phyloP scores from a whole-genome alignment of 2,797 vertebrate genomes.

The Galago senegalensis region DNA sequence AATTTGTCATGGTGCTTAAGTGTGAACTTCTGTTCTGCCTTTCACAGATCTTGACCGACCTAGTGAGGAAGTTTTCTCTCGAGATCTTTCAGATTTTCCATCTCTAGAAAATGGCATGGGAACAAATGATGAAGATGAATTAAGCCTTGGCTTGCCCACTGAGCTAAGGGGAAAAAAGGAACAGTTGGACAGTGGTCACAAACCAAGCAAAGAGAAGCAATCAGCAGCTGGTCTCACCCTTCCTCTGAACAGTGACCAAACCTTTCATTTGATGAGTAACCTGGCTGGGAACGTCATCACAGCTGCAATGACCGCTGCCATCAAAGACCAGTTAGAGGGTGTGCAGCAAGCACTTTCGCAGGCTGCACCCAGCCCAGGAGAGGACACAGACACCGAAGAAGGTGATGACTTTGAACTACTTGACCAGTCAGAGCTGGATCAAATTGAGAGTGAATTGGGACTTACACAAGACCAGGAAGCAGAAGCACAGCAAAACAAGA shows the following conservation, averaged over 20 bases:
- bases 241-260: conserved; percentile 88
- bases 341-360: conserved; percentile 80
- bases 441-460: conserved; percentile 95
- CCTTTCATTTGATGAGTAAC: conserved; percentile 92
- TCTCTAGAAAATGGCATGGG: conserved; percentile 95
- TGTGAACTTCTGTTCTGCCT: conserved; percentile 58
- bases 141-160: conserved; percentile 92
- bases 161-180: conserved; percentile 85
- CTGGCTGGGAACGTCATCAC: conserved; percentile 94
- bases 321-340: conserved; percentile 94
- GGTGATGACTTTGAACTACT: conserved; percentile 98
- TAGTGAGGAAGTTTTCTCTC: conserved; percentile 93
- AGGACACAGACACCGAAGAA: conserved; percentile 96
- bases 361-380: conserved; percentile 88
- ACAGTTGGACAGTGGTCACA: conserved; percentile 69
- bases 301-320: conserved; percentile 93
- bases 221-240: conserved; percentile 86
- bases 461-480: conserved; percentile 89
- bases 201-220: conserved; percentile 74
- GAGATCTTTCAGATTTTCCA: conserved; percentile 95
- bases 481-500: conserved; percentile 87
- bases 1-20: not conserved
- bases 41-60: conserved; percentile 94
- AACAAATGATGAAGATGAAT: conserved; percentile 95
- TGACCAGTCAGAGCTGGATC: conserved; percentile 98